phyloP scores from a whole-genome alignment of 2,888 invertebrate species.

The Neria commutata region DNA sequence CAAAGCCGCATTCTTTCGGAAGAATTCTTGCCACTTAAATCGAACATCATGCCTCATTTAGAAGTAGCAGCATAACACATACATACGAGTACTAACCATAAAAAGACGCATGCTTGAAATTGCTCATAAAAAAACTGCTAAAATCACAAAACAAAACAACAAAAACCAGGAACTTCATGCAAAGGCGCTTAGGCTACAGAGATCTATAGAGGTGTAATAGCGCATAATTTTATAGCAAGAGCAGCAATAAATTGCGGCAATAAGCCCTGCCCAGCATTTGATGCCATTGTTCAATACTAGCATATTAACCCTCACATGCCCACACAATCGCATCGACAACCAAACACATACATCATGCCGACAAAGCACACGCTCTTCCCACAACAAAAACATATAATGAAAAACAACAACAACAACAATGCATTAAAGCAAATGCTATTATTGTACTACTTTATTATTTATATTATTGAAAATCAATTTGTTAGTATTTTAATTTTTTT shows the following conservation, averaged over 20 bases:
- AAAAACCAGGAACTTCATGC: no score
- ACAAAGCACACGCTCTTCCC: slow-evolving; percentile 24
- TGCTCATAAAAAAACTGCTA: no score
- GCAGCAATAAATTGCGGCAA: background rate
- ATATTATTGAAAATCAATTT: slow-evolving; percentile 7
- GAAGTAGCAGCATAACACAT: no score
- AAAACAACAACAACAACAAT: slow-evolving; percentile 18
- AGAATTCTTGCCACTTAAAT: no score
- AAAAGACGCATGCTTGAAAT: no score
- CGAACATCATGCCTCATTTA: no score
- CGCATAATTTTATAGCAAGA: background rate
- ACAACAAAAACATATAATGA: slow-evolving; percentile 32
- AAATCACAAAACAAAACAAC: no score
- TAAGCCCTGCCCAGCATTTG: background rate
- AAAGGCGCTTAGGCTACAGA: no score
- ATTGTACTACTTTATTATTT: slow-evolving; percentile 17
- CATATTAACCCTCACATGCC: no score
- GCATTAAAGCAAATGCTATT: slow-evolving; percentile 11
- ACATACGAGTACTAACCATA: no score
- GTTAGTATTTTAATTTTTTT: slow-evolving; percentile 7
- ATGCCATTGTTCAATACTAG: no score
- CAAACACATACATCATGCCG: background rate
- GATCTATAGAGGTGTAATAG: slow-evolving; percentile 33
- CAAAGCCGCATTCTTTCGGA: no score
- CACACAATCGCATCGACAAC: background rate